These are phyloP conservation scores for Drosophila busckii DNA, from an alignment of 1,140 invertebrate genomes.

Conservation along the genomic window DNA sequence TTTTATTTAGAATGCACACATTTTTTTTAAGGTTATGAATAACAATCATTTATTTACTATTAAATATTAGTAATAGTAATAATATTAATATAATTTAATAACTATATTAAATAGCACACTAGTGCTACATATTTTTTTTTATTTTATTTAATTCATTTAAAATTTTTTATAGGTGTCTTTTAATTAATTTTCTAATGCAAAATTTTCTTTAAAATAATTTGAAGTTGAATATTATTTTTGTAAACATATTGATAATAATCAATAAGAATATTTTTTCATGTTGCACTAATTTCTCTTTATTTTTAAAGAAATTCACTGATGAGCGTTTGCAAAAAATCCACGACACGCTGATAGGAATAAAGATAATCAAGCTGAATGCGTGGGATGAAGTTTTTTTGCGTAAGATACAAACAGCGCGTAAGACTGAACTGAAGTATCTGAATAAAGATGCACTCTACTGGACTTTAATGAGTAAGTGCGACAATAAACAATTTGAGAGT, in stretches of 20 bases:
- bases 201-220: too few relatives aligned
- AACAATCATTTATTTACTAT: too few relatives aligned
- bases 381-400: constrained; percentile 89
- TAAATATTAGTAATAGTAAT: too few relatives aligned
- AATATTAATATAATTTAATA: too few relatives aligned
- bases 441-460: constrained; percentile 87
- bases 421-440: constrained; percentile 86
- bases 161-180: too few relatives aligned
- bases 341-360: constrained; percentile 90
- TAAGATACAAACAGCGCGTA: constrained; percentile 83
- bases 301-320: constrained; percentile 84
- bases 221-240: too few relatives aligned
- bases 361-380: constrained; percentile 89
- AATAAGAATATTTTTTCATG: not conserved
- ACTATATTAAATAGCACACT: too few relatives aligned
- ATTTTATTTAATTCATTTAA: too few relatives aligned
- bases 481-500: not conserved
- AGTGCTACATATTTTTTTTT: too few relatives aligned
- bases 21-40: too few relatives aligned
- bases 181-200: too few relatives aligned
- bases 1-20: too few relatives aligned
- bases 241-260: not conserved
- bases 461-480: constrained; percentile 84
- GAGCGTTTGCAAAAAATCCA: constrained; percentile 87
- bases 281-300: not conserved